These are phyloP conservation scores for Dryocosmus kuriphilus DNA, from an alignment of 2,888 invertebrate genomes.

Conservation along the genomic window DNA sequence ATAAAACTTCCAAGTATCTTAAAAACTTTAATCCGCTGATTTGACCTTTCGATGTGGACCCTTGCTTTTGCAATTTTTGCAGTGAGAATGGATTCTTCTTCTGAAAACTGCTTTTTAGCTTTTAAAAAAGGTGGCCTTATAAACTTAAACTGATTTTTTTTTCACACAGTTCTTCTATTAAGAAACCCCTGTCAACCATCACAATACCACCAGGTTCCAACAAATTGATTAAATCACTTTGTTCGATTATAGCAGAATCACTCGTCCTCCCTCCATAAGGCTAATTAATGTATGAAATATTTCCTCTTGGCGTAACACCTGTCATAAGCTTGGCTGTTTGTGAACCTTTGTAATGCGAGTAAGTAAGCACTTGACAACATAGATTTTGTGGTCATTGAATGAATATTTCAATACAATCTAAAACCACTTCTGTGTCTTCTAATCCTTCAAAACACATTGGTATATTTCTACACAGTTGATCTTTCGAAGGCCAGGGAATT, in stretches of 20 bases:
- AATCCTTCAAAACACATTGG: conserved; percentile 62
- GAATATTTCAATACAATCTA: conserved; percentile 61
- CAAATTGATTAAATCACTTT: conserved; percentile 46
- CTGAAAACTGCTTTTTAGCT: conserved; percentile 53
- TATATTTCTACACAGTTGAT: conserved; percentile 57
- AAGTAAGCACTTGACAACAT: conserved; percentile 53
- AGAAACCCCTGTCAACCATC: conserved; percentile 57
- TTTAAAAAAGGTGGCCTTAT: conserved; percentile 55
- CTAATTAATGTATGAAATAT: conserved; percentile 53
- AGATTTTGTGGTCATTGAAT: conserved; percentile 47
- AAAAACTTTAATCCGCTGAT: conserved; percentile 54
- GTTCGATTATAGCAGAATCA: conserved; percentile 46
- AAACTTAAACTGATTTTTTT: conserved; percentile 40
- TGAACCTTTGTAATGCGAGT: conserved; percentile 54
- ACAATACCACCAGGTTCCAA: conserved; percentile 53
- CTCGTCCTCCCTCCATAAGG: conserved; percentile 49
- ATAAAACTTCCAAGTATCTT: conserved; percentile 49
- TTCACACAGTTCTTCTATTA: conserved; percentile 53
- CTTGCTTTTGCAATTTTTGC: conserved; percentile 53
- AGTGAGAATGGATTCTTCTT: conserved; percentile 47
- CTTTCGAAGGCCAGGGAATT: conserved; percentile 42
- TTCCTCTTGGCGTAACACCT: background rate
- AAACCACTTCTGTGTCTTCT: conserved; percentile 57
- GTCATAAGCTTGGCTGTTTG: background rate
- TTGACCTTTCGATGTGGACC: conserved; percentile 55